phyloP scores from a whole-genome alignment of 2,888 invertebrate genomes.

The Troides aeacus region DNA sequence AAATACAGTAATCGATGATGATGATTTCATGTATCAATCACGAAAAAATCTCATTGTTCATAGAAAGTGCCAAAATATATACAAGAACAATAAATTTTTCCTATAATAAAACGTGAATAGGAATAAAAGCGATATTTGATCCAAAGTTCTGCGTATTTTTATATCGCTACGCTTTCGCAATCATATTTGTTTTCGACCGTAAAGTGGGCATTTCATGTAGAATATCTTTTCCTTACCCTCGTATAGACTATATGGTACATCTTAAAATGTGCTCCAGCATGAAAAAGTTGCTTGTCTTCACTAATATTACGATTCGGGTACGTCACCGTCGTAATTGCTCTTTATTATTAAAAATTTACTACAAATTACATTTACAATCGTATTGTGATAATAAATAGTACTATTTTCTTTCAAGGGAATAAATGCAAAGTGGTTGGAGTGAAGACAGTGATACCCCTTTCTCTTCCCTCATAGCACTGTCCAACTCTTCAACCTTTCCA shows the following conservation, averaged over 20 bases:
- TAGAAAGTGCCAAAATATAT: slow-evolving; percentile 9
- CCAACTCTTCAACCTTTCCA: too few relatives aligned
- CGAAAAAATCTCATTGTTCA: neutral
- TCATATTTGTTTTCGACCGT: slow-evolving; percentile 18
- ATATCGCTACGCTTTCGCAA: slow-evolving; percentile 4
- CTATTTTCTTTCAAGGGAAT: too few relatives aligned
- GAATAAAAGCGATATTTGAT: slow-evolving; percentile 18
- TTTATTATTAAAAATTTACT: too few relatives aligned
- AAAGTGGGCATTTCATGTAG: slow-evolving; percentile 5
- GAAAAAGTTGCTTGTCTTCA: neutral
- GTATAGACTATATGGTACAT: neutral
- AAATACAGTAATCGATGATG: neutral
- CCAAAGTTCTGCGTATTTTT: slow-evolving; percentile 11
- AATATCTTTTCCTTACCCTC: neutral
- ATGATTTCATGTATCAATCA: neutral
- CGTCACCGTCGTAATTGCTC: too few relatives aligned
- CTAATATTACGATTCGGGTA: neutral
- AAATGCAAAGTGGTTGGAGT: too few relatives aligned
- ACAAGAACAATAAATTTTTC: slow-evolving; percentile 8
- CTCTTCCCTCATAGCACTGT: too few relatives aligned
- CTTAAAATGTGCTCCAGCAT: neutral
- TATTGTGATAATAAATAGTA: too few relatives aligned
- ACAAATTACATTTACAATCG: too few relatives aligned
- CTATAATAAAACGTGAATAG: slow-evolving; percentile 20
- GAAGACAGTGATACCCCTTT: too few relatives aligned